Base-by-base conservation (phyloP, 2,888 invertebrate species). In the Aporophyla lueneburgensis region DNA sequence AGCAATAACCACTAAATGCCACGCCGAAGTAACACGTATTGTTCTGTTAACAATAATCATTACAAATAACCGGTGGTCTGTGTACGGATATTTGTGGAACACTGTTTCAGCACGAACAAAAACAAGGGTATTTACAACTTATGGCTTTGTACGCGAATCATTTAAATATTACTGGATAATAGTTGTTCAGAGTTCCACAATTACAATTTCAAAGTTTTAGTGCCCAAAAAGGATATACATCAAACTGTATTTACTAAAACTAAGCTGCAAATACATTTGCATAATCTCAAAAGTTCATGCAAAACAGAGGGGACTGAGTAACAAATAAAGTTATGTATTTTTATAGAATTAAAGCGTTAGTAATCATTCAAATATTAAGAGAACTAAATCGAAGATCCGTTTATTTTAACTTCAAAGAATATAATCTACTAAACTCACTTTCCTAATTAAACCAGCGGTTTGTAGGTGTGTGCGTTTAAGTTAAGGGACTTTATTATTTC, bases 41-140 rank as follows among this genome's bases (percentile, higher is more conserved):
- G 61, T 67, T 67, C 56, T 83, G 69, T 80, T 71, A 78, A 83
- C 79, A 85, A 83, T 83, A 81, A 86, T 86, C 83, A 83, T 77
- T 85, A 86, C 83, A 81, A 76, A 86, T 83, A 78, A 76, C 74
- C 71, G 74, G 67, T 71, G 71, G 66, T 76, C 61, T 71, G 58
- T 56, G 56, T 75, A 71, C 53, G 54, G 66, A 79, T 81, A 82
- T 84, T 85, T 79, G 80, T 76, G 76, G 70, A 78, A 76, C 74
- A 63, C 49, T 67, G 74, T 79, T 78, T 75, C 46, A 56, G 56
- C 46, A 58, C 40, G 1, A 81, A 67, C 75, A 78, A 76, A 83
- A 80, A 83, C 80, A 78, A 76, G 68, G 43, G 71, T 63, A 73
- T 75, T 83, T 76, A 82, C 58, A 83, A 76, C 76, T 83, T 68